Evolutionary conservation across 1,140 invertebrate species (phyloP).

Genomic region (Babylonia areolata): DNA sequence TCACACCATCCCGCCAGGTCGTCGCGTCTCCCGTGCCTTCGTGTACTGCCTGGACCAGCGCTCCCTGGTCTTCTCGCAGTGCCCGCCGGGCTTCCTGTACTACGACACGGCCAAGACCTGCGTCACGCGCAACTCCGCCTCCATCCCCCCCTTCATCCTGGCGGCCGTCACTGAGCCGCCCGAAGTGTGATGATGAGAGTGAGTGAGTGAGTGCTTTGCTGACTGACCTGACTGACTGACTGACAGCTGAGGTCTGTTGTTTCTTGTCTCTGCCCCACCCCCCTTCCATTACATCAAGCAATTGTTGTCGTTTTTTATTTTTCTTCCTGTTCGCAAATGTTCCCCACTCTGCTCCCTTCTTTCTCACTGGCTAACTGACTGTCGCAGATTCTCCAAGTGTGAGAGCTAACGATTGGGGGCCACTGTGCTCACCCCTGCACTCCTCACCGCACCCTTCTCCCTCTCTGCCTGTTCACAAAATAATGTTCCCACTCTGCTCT

Average conservation of each 20-base stretch:
- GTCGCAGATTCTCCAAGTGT: no score
- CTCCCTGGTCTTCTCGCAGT: slow-evolving; percentile 35
- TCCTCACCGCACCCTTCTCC: no score
- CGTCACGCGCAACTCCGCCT: neutral
- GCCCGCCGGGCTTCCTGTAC: slow-evolving; percentile 31
- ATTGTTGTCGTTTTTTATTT: neutral
- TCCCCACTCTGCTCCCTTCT: no score
- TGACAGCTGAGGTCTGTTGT: neutral
- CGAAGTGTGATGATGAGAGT: slow-evolving; percentile 18
- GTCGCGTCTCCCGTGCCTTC: slow-evolving; percentile 29
- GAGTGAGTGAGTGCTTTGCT: no score
- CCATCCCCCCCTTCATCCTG: neutral
- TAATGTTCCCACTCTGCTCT: no score
- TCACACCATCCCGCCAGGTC: slow-evolving; percentile 38
- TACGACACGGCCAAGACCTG: slow-evolving; percentile 32
- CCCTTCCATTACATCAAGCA: neutral
- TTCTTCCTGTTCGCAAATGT: neutral
- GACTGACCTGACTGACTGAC: no score
- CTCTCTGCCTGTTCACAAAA: no score
- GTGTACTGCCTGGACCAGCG: slow-evolving; percentile 45
- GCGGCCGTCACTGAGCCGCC: slow-evolving; percentile 13
- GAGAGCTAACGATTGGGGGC: no score
- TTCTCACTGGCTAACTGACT: no score
- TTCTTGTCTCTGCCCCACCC: neutral
- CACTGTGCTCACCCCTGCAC: no score